Evolutionary conservation across 1,140 invertebrate genomes (phyloP).

Genomic region (Littorina saxatilis): DNA sequence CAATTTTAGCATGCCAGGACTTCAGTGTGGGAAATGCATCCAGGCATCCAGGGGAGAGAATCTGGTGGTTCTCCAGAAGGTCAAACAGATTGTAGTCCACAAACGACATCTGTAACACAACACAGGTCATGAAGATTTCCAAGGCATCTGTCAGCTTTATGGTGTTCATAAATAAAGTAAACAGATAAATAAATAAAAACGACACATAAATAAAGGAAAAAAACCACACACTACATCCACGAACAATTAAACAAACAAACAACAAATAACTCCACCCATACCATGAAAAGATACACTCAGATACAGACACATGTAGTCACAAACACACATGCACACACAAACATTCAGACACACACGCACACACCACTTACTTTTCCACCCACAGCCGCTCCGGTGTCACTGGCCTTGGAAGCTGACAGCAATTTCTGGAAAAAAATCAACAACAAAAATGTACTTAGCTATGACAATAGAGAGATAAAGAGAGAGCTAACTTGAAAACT

Average conservation of each 20-base stretch:
- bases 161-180: not conserved
- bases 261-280: no score
- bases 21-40: constrained; percentile 74
- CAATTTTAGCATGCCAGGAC: constrained; percentile 69
- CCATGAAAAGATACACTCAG: not conserved
- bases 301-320: not conserved
- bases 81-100: constrained; percentile 79
- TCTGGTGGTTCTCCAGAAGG: constrained; percentile 74
- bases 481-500: no score
- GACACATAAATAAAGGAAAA: not conserved
- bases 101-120: constrained; percentile 72
- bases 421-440: constrained; percentile 38
- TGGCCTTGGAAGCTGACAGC: constrained; percentile 35
- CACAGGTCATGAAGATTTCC: not conserved
- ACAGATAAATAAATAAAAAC: not conserved
- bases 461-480: not conserved
- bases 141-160: no score
- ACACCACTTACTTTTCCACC: constrained; percentile 47
- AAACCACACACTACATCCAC: not conserved
- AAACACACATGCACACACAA: no score
- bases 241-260: no score
- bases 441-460: not conserved
- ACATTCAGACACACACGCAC: no score
- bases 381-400: constrained; percentile 35
- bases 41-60: constrained; percentile 73